A percentile compares a stretch with the other conserved stretches of the same genome.
Evolutionary conservation across 37 sponge, comb jelly and placozoan genomes (phyloP).

Genomic region (Amphimedon queenslandica): DNA sequence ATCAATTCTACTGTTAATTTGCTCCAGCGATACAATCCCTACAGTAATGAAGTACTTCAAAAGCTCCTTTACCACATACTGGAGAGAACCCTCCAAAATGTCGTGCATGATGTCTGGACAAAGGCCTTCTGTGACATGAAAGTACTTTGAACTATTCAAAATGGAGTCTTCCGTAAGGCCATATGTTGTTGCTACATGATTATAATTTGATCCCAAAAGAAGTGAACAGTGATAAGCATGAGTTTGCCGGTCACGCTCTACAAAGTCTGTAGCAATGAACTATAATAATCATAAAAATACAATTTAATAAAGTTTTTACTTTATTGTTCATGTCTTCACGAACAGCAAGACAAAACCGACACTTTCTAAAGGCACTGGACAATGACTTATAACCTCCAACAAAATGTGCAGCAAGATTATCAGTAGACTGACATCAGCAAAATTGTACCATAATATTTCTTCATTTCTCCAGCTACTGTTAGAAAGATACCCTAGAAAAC

Average conservation of each 20-base stretch:
- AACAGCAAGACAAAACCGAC: too few relatives aligned
- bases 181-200: slow-evolving; percentile 62
- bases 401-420: too few relatives aligned
- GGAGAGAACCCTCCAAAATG: slow-evolving; percentile 49
- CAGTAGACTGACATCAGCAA: too few relatives aligned
- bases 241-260: slow-evolving; percentile 12
- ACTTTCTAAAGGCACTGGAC: too few relatives aligned
- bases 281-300: too few relatives aligned
- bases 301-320: too few relatives aligned
- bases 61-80: slow-evolving; percentile 12
- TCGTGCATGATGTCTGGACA: slow-evolving; percentile 70
- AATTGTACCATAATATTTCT: too few relatives aligned
- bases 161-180: slow-evolving; percentile 39
- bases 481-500: too few relatives aligned
- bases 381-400: too few relatives aligned
- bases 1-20: slow-evolving; percentile 18
- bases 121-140: slow-evolving; percentile 51
- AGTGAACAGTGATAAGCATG: slow-evolving; percentile 36
- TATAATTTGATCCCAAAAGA: slow-evolving; percentile 50
- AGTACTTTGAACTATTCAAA: slow-evolving; percentile 27
- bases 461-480: too few relatives aligned
- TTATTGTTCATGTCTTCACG: too few relatives aligned
- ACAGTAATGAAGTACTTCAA: slow-evolving; percentile 12
- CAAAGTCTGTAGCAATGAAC: slow-evolving; percentile 30
- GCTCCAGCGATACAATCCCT: slow-evolving; percentile 2